Evolutionary conservation across 2,888 invertebrate species (phyloP).

Genomic region (Cylloceria caligata): DNA sequence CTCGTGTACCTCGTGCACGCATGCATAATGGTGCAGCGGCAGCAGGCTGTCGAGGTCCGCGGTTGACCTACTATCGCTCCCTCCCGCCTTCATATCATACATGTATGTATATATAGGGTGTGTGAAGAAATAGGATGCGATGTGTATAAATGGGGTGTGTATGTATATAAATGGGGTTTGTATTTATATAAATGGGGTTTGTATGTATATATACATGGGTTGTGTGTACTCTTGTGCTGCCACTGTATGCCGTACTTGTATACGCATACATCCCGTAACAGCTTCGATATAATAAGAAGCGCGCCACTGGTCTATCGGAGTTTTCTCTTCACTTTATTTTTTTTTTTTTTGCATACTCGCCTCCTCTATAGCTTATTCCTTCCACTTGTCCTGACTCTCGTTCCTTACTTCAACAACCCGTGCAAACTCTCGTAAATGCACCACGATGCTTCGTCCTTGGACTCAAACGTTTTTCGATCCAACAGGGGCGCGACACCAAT

Average conservation of each 20-base stretch:
- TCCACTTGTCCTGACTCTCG: constrained; percentile 35
- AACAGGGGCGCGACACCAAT: constrained; percentile 39
- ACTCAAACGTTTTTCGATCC: constrained; percentile 53
- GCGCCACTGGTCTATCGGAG: constrained; percentile 18
- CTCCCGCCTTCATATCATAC: constrained; percentile 23
- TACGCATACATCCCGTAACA: constrained; percentile 29
- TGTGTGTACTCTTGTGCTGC: background rate
- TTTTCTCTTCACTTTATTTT: constrained; percentile 26
- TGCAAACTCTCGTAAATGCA: constrained; percentile 26
- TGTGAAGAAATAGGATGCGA: too few relatives aligned
- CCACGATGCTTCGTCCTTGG: constrained; percentile 52
- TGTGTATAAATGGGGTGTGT: background rate
- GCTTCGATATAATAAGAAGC: constrained; percentile 29
- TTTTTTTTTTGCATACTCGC: constrained; percentile 30
- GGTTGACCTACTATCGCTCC: constrained; percentile 69
- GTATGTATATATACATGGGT: constrained; percentile 1
- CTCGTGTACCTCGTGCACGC: constrained; percentile 60
- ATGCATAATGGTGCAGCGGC: constrained; percentile 67
- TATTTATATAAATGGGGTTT: background rate
- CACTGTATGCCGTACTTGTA: constrained; percentile 14
- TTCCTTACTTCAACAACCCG: constrained; percentile 22
- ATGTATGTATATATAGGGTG: constrained; percentile 8
- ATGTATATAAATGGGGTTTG: background rate
- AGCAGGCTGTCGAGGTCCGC: constrained; percentile 55
- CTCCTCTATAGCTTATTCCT: constrained; percentile 12